Percentiles rank a stretch among this genome's conserved stretches.
phyloP scores from a whole-genome alignment of 2,888 invertebrate genomes.

The Nesidiocoris tenuis region DNA sequence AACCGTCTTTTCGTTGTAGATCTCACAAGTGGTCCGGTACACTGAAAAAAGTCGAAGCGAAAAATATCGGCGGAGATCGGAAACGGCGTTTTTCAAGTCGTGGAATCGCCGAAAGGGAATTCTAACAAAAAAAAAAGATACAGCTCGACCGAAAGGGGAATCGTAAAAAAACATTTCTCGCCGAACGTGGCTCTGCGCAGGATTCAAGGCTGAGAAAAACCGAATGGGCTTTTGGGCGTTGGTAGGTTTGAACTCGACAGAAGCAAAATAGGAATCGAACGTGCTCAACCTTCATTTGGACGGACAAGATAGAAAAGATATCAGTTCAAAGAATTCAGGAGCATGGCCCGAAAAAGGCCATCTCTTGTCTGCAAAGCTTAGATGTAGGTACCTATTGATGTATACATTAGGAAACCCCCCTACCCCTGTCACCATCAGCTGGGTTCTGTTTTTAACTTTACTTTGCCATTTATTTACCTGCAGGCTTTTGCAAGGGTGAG shows the following conservation, averaged over 20 bases:
- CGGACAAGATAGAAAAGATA: neutral
- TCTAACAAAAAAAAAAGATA: neutral
- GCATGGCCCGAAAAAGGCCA: neutral
- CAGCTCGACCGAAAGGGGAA: neutral
- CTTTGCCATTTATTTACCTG: too few relatives aligned
- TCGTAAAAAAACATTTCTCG: neutral
- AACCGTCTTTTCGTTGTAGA: neutral
- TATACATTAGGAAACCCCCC: too few relatives aligned
- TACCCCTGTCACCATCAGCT: too few relatives aligned
- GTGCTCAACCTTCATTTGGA: too few relatives aligned
- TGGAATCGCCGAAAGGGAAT: neutral
- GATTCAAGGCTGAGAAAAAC: neutral
- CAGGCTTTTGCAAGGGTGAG: too few relatives aligned
- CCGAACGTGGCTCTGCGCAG: neutral
- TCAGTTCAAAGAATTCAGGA: neutral
- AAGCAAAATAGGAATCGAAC: too few relatives aligned
- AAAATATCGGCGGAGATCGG: neutral
- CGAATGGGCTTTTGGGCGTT: neutral
- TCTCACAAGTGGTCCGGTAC: neutral
- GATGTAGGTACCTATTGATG: too few relatives aligned
- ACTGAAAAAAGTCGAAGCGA: neutral
- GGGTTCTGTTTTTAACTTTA: too few relatives aligned
- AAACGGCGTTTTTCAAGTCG: neutral
- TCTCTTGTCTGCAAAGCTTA: too few relatives aligned
- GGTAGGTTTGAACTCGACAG: neutral